Evolutionary conservation across 2,888 invertebrate species (phyloP).

Genomic region (Melikaiella ostensackeni): DNA sequence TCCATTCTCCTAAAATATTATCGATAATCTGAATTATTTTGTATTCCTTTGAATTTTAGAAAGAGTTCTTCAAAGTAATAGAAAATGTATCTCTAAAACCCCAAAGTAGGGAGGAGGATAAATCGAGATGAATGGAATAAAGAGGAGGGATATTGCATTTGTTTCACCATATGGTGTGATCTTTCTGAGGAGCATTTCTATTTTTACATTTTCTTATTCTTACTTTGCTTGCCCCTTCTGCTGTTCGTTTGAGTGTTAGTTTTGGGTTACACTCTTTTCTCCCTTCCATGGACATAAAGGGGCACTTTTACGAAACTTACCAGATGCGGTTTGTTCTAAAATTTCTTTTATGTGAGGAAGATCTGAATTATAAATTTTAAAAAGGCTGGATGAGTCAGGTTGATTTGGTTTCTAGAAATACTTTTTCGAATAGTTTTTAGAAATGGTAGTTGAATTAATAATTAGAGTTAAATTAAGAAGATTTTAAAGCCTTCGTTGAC

Average conservation of each 20-base stretch:
- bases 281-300: neutral
- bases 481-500: neutral
- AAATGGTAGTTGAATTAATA: neutral
- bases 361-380: neutral
- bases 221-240: neutral
- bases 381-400: neutral
- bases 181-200: conserved; percentile 1
- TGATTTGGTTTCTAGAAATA: neutral
- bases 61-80: neutral
- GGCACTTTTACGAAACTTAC: neutral
- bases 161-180: neutral
- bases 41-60: neutral
- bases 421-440: neutral
- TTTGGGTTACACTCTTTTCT: neutral
- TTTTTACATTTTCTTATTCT: conserved; percentile 21
- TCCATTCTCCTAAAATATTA: neutral
- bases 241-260: neutral
- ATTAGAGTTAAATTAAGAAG: neutral
- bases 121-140: neutral
- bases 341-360: neutral
- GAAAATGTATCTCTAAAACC: neutral
- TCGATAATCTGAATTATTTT: neutral
- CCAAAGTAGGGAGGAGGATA: neutral
- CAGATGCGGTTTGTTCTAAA: neutral
- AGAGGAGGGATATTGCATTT: neutral